A percentile compares a stretch with the other conserved stretches of the same genome.
These are phyloP conservation scores for Tribolium freemani DNA, from an alignment of 2,888 invertebrate species.

Conservation along the genomic window DNA sequence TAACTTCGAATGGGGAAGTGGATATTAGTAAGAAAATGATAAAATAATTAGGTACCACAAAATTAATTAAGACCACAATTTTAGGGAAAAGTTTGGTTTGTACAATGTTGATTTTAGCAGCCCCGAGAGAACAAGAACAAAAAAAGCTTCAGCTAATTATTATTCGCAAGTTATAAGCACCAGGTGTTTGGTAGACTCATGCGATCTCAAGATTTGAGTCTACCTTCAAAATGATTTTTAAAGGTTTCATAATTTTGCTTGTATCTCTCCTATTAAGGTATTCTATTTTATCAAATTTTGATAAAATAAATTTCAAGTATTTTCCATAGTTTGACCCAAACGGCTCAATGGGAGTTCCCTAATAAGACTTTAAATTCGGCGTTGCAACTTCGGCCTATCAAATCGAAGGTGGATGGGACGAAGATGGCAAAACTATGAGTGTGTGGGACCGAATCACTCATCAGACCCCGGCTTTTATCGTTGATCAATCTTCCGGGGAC, in stretches of 20 bases:
- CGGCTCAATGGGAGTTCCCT: constrained; percentile 50
- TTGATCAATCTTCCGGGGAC: constrained; percentile 72
- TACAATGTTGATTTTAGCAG: constrained; percentile 33
- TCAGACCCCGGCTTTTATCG: constrained; percentile 66
- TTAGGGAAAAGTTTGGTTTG: constrained; percentile 37
- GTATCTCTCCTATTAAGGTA: not conserved
- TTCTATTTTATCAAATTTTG: not conserved
- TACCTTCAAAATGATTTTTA: not conserved
- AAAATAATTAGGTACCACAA: not conserved
- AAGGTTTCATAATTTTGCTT: not conserved
- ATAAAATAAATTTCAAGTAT: not conserved
- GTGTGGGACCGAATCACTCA: constrained; percentile 71
- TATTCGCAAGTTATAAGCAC: constrained; percentile 29
- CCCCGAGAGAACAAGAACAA: constrained; percentile 33
- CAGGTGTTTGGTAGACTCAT: constrained; percentile 27
- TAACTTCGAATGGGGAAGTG: constrained; percentile 68
- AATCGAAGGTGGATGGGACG: constrained; percentile 65
- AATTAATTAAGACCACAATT: not conserved
- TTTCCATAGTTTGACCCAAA: constrained; percentile 1
- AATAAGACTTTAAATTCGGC: constrained; percentile 59
- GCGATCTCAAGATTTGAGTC: not conserved
- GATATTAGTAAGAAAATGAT: constrained; percentile 63
- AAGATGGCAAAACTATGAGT: constrained; percentile 72
- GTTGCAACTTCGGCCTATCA: constrained; percentile 63
- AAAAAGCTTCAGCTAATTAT: constrained; percentile 33